These are phyloP conservation scores for Sylvia borin DNA, from an alignment of 2,797 vertebrate species.

Conservation along the genomic window DNA sequence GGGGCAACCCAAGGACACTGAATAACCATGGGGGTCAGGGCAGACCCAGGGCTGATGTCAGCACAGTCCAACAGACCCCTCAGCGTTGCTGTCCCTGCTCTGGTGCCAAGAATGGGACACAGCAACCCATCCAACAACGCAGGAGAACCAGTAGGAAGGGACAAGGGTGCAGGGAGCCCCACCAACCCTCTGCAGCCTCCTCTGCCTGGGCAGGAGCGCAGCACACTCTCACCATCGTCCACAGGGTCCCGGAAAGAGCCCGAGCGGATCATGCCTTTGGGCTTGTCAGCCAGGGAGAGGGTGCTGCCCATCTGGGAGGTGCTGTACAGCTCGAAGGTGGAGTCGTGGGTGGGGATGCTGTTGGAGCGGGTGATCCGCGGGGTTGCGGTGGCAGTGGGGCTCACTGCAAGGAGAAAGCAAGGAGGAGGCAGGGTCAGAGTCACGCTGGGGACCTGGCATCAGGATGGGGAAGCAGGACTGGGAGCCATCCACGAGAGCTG, in stretches of 20 bases:
- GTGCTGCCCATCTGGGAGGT: slow-evolving; percentile 92
- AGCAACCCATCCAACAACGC: background rate
- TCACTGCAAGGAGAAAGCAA: slow-evolving; percentile 72
- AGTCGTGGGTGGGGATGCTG: slow-evolving; percentile 95
- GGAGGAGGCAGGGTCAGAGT: slow-evolving; percentile 64
- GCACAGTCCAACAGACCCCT: background rate
- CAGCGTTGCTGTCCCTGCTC: background rate
- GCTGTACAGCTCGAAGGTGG: slow-evolving; percentile 89
- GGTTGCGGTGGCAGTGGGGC: slow-evolving; percentile 80
- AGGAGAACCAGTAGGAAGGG: background rate
- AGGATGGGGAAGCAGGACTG: background rate
- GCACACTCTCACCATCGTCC: slow-evolving; percentile 87
- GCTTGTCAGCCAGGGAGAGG: slow-evolving; percentile 90
- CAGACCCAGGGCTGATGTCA: background rate
- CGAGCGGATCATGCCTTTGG: slow-evolving; percentile 96
- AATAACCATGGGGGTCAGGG: background rate
- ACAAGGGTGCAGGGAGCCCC: background rate
- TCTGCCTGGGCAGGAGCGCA: background rate
- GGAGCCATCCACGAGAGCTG: background rate
- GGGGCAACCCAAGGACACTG: background rate
- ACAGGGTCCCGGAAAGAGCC: slow-evolving; percentile 92
- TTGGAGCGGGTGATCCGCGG: slow-evolving; percentile 95
- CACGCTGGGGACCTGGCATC: background rate
- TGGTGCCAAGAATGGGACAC: fast-evolving
- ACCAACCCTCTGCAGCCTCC: background rate